Evolutionary conservation across 2,888 invertebrate genomes (phyloP), one percentile per base, ranked within the genome.

Genomic region (Omphaloscelis lunosa): DNA sequence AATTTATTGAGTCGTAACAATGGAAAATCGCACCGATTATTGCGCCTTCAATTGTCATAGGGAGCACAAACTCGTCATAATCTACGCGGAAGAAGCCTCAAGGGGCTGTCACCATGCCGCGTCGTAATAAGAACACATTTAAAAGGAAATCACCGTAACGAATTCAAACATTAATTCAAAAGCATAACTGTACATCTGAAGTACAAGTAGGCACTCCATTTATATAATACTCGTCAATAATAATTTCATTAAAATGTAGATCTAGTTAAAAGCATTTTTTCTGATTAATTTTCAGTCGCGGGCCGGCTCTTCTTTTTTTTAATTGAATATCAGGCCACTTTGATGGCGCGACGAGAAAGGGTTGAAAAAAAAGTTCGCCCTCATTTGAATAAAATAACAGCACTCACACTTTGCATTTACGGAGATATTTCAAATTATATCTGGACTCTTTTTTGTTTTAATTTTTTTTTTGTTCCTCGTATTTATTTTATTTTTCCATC

Each of bases 361-460:
- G 96, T 95, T 96, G 93, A 91, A 95, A 96, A 87, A 95, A 96
- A 96, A 96, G 95, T 95, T 96, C 94, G 92, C 93, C 95, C 96
- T 96, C 96, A 96, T 96, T 96, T 96, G 96, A 96, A 96, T 96
- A 96, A 96, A 96, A 96, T 96, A 96, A 96, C 96, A 96, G 96
- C 96, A 96, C 96, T 96, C 96, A 93, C 95, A 95, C 96, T 96
- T 96, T 96, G 96, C 96, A 96, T 96, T 96, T 96, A 96, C 96
- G 95, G 95, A 96, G 96, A 96, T 96, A 96, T 96, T 96, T 96
- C 96, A 96, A 96, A 96, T 96, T 96, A 96, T 96, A 96, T 96
- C 96, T 96, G 95, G 95, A 95, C 95, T 95, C 94, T 94, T 95
- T 95, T 96, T 95, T 95, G 93, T 93, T 96, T 96, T 94, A 94